Conservation (phyloP, 2,797 vertebrate genomes). For the Kryptolebias ocellatus region DNA sequence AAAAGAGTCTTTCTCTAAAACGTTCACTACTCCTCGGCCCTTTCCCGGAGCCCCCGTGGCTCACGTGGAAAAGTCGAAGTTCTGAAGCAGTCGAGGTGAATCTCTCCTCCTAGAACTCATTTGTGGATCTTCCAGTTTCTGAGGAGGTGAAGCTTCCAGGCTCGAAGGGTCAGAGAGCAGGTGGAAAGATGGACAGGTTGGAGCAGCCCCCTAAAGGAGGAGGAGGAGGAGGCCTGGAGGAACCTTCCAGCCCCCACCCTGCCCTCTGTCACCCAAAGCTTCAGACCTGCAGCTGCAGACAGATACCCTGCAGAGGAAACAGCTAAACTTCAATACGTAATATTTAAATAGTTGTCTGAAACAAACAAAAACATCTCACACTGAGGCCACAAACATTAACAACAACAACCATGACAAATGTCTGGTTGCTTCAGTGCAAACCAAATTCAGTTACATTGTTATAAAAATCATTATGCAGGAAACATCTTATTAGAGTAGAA, state of each 20-base stretch:
- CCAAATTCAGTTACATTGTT: no score
- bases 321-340: not conserved
- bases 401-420: not conserved
- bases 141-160: constrained; percentile 76
- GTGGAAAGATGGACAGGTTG: constrained; percentile 31
- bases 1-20: constrained; percentile 7
- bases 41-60: not conserved
- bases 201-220: constrained; percentile 32
- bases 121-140: constrained; percentile 86
- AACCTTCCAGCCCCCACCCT: constrained; percentile 58
- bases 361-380: not conserved
- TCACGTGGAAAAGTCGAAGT: constrained; percentile 7
- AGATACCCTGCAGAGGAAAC: constrained; percentile 65
- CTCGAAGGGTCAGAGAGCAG: constrained; percentile 46
- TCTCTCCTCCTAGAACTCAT: constrained; percentile 62
- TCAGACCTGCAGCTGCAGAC: constrained; percentile 64
- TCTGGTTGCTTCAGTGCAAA: not conserved
- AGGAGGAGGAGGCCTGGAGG: constrained; percentile 48
- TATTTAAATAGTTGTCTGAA: not conserved
- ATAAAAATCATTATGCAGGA: no score
- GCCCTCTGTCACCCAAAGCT: constrained; percentile 69
- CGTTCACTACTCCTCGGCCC: not conserved
- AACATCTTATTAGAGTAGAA: no score
- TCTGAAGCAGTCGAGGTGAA: constrained; percentile 33
- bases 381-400: not conserved